Conservation (phyloP, 2,797 vertebrate genomes). For the Chrysocyon brachyurus region DNA sequence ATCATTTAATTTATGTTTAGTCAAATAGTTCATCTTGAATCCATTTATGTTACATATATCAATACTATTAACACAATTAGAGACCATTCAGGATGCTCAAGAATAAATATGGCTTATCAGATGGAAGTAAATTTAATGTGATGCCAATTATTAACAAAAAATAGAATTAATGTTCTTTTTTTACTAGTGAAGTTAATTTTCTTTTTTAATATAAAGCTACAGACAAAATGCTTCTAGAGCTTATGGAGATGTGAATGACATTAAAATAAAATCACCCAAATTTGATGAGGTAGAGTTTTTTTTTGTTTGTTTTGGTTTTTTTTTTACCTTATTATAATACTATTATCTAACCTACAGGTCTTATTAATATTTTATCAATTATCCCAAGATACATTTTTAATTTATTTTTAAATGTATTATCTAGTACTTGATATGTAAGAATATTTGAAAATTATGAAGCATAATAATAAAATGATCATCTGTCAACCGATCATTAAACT, state of each 20-base stretch:
- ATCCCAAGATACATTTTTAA: not conserved
- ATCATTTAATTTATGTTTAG: constrained; percentile 51
- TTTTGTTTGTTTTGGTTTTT: not conserved
- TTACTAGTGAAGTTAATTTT: not conserved
- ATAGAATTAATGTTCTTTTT: not conserved
- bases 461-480: not conserved
- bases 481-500: not conserved
- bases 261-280: not conserved
- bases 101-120: not conserved
- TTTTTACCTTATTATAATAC: not conserved
- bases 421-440: not conserved
- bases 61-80: constrained; percentile 14
- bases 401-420: not conserved
- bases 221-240: not conserved
- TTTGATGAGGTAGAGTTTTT: not conserved
- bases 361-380: not conserved
- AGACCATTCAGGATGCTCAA: not conserved
- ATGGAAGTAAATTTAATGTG: constrained; percentile 5
- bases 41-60: not conserved
- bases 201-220: constrained; percentile 9
- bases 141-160: constrained; percentile 39
- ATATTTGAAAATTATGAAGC: not conserved
- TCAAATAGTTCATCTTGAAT: constrained; percentile 33
- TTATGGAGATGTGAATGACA: not conserved
- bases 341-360: not conserved